These are phyloP conservation scores for Leptothorax acervorum DNA, from an alignment of 2,888 invertebrate genomes.

Conservation along the genomic window DNA sequence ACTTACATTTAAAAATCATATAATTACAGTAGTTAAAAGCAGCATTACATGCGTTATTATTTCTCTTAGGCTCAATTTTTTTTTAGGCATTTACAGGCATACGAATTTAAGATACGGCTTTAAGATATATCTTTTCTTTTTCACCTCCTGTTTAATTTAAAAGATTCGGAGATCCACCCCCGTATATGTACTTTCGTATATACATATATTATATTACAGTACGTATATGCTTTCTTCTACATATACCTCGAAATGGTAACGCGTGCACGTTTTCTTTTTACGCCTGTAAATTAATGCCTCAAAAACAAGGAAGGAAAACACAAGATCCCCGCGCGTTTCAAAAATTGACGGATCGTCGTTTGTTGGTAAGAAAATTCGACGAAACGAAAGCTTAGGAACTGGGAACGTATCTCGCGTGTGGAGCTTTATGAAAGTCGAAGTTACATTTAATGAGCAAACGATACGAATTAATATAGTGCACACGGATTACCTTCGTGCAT, in stretches of 20 bases:
- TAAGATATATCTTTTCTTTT: constrained; percentile 17
- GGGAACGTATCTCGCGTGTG: constrained; percentile 10
- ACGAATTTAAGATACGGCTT: constrained; percentile 35
- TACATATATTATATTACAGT: constrained; percentile 10
- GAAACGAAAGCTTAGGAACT: constrained; percentile 37
- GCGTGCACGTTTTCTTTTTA: constrained; percentile 1
- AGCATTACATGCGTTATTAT: constrained; percentile 20
- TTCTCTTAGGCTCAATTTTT: constrained; percentile 46
- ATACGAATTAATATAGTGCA: constrained; percentile 10
- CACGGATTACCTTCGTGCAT: constrained; percentile 4
- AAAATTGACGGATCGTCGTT: constrained; percentile 1
- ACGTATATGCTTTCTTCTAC: background rate
- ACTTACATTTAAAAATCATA: constrained; percentile 40
- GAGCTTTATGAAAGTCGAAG: constrained; percentile 29
- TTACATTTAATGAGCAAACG: constrained; percentile 35
- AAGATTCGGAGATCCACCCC: background rate
- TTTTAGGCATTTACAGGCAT: constrained; percentile 50
- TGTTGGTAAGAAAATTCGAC: constrained; percentile 41
- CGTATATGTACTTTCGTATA: background rate
- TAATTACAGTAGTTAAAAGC: constrained; percentile 44
- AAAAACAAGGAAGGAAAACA: background rate
- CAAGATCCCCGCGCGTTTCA: background rate
- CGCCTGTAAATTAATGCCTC: constrained; percentile 40
- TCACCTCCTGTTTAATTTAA: constrained; percentile 11
- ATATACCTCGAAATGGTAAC: background rate